phyloP scores from a whole-genome alignment of 2,113 vertebrate genomes.

The Heptranchias perlo region DNA sequence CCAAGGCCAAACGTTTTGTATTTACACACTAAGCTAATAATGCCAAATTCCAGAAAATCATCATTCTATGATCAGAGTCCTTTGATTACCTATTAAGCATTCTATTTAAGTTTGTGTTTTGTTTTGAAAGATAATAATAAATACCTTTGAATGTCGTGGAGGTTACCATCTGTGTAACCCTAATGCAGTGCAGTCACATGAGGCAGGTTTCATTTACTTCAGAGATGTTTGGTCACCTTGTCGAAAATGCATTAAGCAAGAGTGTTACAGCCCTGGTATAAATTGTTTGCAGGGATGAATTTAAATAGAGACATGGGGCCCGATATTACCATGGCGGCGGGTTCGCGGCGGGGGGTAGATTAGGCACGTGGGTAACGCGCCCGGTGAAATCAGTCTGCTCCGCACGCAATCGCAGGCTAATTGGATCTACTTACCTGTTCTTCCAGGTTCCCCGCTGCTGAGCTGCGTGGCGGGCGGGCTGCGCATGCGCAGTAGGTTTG shows the following conservation, averaged over 20 bases:
- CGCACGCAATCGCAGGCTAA: no score
- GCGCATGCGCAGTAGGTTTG: no score
- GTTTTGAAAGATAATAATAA: neutral
- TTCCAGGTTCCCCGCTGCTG: no score
- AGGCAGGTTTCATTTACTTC: neutral
- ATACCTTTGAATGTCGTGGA: neutral
- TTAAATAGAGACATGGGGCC: no score
- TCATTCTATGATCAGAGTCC: neutral
- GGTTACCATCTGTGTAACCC: neutral
- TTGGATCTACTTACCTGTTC: no score
- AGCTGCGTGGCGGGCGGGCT: no score
- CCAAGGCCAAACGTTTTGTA: neutral
- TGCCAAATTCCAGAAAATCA: neutral
- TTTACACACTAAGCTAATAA: neutral
- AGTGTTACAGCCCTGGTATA: neutral
- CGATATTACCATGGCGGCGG: no score
- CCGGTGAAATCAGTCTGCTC: no score
- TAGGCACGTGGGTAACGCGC: no score
- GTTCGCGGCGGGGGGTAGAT: no score
- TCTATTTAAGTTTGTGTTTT: neutral
- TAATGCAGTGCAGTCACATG: neutral
- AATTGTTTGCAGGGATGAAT: no score
- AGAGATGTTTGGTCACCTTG: neutral
- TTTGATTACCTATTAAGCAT: neutral
- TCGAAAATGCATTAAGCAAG: neutral